Base-by-base conservation (phyloP, 2,797 vertebrate genomes). In the Xenentodon cancila region DNA sequence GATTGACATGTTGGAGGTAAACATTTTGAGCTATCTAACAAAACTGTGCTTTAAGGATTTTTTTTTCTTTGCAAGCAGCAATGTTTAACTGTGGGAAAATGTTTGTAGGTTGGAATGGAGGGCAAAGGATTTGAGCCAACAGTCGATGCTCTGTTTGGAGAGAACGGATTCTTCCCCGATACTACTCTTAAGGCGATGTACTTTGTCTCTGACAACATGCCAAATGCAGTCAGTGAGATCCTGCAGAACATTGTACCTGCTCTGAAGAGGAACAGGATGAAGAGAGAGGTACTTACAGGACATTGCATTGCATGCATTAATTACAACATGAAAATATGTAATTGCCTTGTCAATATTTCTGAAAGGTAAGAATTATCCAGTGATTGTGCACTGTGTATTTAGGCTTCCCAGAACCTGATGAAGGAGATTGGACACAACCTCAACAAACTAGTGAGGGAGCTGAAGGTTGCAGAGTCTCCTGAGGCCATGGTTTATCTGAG, bases 1-100 rank as follows among this genome's bases (percentile, higher is more conserved):
- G 48, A 40, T 90, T 0, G 96, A 99, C 71, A 89, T 99, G 89
- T 93, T 99, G 80, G 97, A 99, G 97, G 98, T 99, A 93, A 56
- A 64, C 0, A 59, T 37, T 47, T 50, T 51, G 3, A 45, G 1
- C n/a, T n/a, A 3, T 51, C 54, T 21, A n/a, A 40, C 43, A 0
- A 58, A 62, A 30, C 11, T 32, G 11, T 27, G 6, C n/a, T 3
- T 21, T 30, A 7, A 56, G 20, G 17, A 2, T 19, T 54, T 64
- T 47, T 18, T 0, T 15, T 42, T 37, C 32, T 66, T 68, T 16
- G 7, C 3, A 62, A 0, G 48, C 4, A 19, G 9, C 48, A 7
- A 1, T 1, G 30, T 53, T 22, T 49, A 7, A 48, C 32, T 32
- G 22, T 21, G 30, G 49, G 32, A 43, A 58, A 61, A 43, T 72